Evolutionary conservation across 2,797 vertebrate species (phyloP).

Genomic region (Melanitta fusca): DNA sequence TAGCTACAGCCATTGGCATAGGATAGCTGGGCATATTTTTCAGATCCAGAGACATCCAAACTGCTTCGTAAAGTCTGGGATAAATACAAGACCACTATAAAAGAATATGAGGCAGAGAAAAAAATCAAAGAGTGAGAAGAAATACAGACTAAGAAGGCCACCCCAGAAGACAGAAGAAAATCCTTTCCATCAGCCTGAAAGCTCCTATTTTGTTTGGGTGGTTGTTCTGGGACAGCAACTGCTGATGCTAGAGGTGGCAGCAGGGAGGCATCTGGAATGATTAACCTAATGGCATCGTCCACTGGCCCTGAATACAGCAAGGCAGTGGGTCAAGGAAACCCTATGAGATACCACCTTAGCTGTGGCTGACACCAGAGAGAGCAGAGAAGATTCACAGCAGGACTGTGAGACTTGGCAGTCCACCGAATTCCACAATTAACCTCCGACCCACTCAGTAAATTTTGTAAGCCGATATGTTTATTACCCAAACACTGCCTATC

Average conservation of each 20-base stretch:
- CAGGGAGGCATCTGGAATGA: not conserved
- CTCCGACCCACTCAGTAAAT: not conserved
- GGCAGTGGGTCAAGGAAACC: not conserved
- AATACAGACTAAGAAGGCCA: not conserved
- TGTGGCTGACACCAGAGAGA: fast-evolving
- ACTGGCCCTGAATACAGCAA: not conserved
- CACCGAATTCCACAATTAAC: not conserved
- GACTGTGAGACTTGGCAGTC: not conserved
- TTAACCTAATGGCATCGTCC: not conserved
- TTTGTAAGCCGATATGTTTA: not conserved
- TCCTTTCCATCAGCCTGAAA: not conserved
- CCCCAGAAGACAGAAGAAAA: not conserved
- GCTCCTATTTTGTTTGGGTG: not conserved
- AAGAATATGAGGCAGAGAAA: not conserved
- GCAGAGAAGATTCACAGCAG: not conserved
- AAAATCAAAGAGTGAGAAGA: not conserved
- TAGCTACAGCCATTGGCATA: not conserved
- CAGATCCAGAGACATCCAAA: not conserved
- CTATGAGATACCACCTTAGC: not conserved
- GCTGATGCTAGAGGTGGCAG: not conserved
- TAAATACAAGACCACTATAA: not conserved
- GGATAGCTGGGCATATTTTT: not conserved
- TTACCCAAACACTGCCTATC: not conserved
- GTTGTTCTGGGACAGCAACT: not conserved
- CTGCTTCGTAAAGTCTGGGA: not conserved